Percentiles rank a stretch among this genome's conserved stretches.
These are phyloP conservation scores for Cyanistes caeruleus DNA, from an alignment of 2,113 vertebrate species.

Conservation along the genomic window DNA sequence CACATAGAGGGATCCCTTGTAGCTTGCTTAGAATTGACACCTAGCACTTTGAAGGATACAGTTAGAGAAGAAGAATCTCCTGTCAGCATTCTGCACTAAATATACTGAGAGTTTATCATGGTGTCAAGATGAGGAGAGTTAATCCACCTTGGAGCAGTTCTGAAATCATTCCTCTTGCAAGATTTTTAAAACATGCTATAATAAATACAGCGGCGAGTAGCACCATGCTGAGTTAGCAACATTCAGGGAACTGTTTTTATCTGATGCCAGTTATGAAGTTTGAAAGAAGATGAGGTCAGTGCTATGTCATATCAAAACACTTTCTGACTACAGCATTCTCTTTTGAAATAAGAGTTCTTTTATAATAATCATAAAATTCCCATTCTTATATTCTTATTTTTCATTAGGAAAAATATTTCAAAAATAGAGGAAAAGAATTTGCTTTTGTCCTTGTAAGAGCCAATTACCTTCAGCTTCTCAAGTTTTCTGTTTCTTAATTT, in stretches of 20 bases:
- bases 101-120: slow-evolving; percentile 4
- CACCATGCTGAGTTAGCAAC: slow-evolving; percentile 36
- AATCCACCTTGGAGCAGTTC: slow-evolving; percentile 11
- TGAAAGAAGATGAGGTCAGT: slow-evolving; percentile 42
- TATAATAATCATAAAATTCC: neutral
- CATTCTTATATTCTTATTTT: neutral
- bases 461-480: neutral
- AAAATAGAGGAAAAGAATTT: neutral
- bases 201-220: neutral
- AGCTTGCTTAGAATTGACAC: neutral
- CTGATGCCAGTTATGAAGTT: slow-evolving; percentile 42
- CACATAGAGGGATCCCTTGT: neutral
- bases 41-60: neutral
- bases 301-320: slow-evolving; percentile 17
- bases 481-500: slow-evolving; percentile 33
- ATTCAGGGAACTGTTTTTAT: slow-evolving; percentile 11
- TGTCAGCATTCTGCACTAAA: slow-evolving; percentile 31
- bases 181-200: neutral
- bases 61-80: neutral
- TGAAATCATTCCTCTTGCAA: slow-evolving; percentile 29
- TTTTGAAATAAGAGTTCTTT: neutral
- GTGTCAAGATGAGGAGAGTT: slow-evolving; percentile 13
- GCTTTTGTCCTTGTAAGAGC: neutral
- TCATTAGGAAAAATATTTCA: neutral
- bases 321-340: neutral